Conservation (phyloP, 2,113 vertebrate genomes). For the Trichechus manatus region DNA sequence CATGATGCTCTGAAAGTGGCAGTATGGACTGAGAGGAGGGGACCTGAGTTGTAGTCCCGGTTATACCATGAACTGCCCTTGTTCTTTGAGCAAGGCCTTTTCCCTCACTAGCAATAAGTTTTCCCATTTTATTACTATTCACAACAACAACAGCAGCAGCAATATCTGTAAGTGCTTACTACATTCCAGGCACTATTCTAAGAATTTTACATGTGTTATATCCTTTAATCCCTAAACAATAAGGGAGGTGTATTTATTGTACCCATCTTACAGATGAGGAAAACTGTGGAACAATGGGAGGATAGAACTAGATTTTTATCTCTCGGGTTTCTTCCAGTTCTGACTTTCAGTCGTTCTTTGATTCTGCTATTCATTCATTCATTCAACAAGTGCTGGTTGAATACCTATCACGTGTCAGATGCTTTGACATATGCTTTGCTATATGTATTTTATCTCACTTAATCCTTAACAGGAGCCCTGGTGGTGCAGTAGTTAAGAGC, state of each 20-base stretch:
- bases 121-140: not conserved
- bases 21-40: too few relatives aligned
- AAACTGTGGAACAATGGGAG: not conserved
- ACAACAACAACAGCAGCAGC: not conserved
- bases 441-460: not conserved
- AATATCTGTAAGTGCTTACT: not conserved
- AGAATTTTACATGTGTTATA: not conserved
- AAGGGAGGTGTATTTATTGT: not conserved
- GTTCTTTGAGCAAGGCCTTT: too few relatives aligned
- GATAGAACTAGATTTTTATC: not conserved
- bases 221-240: not conserved
- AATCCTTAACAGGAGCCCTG: not conserved
- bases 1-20: not conserved
- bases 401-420: not conserved
- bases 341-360: not conserved
- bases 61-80: not conserved
- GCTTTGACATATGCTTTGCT: not conserved
- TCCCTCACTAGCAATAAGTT: not conserved
- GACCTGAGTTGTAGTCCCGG: fast-evolving
- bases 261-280: not conserved
- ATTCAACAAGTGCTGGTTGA: not conserved
- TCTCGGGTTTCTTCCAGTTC: not conserved
- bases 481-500: too few relatives aligned
- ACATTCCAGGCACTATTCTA: not conserved
- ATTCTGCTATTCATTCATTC: not conserved